Conservation (phyloP, 2,888 invertebrate species). For the Drosophila mercatorum region DNA sequence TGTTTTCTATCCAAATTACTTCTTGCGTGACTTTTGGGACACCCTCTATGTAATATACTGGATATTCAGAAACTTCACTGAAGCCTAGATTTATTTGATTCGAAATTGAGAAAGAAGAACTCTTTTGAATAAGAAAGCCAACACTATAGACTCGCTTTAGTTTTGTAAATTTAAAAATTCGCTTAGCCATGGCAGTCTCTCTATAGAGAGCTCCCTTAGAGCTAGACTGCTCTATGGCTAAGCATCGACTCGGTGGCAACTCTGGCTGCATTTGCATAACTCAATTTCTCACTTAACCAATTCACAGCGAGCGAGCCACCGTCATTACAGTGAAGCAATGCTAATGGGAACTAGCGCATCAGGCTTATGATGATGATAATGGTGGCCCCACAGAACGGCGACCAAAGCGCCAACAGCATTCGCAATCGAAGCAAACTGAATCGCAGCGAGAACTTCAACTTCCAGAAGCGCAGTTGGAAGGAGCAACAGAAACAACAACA, state of each 20-base stretch:
- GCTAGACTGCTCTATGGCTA: not conserved
- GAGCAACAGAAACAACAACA: conserved; percentile 1
- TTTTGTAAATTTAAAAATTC: too few relatives aligned
- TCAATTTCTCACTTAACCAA: conserved; percentile 12
- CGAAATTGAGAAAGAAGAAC: too few relatives aligned
- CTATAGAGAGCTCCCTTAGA: not conserved
- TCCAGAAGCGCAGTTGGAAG: conserved; percentile 25
- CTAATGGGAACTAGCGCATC: conserved; percentile 39
- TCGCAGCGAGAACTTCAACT: conserved; percentile 30
- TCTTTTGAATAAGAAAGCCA: not conserved
- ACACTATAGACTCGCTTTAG: not conserved
- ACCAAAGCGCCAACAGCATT: conserved; percentile 50
- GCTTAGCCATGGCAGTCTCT: too few relatives aligned
- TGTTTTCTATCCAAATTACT: too few relatives aligned
- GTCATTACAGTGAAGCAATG: conserved; percentile 47
- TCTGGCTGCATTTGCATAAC: conserved; percentile 25
- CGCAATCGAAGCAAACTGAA: conserved; percentile 20
- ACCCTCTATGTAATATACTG: too few relatives aligned
- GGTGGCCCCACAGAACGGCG: conserved; percentile 52
- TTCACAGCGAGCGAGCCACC: conserved; percentile 12
- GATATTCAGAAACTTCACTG: too few relatives aligned
- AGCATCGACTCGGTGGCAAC: too few relatives aligned
- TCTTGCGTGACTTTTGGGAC: too few relatives aligned
- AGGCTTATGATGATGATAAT: conserved; percentile 57
- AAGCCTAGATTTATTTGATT: too few relatives aligned